Evolutionary conservation across 1,140 invertebrate genomes (phyloP), one percentile per base, ranked within the genome.

Genomic region (Babylonia areolata): DNA sequence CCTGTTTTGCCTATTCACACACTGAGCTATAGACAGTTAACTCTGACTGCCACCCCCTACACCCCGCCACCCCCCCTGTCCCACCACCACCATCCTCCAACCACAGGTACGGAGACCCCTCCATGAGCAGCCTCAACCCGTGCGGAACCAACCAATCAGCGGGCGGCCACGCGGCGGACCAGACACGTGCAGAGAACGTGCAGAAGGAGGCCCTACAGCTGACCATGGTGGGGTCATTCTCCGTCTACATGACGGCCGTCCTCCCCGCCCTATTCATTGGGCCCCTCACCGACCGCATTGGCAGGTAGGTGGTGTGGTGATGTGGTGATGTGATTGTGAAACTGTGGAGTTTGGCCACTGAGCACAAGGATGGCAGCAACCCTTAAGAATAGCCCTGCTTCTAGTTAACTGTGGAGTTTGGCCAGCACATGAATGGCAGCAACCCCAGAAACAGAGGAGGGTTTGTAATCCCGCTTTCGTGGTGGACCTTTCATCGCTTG

Each of bases 81-180:
- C 39, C 20, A 23, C 3, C 39, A 46, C 1, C 12, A 28, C 17
- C 15, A 31, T 5, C n/a, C 0, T n/a, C 20, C 31, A 5, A n/a
- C 35, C 35, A 9, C 64, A 84, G 82, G 82, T 84, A 84, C 23
- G 82, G 82, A 3, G 69, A 73, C 69, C 64, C 82, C 0, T 84
- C 82, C 82, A 84, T 73, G 58, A 40, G 40, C 82, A 84, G 82
- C 82, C 64, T 84, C 5, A 84, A 73, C 39, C 82, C 82, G 17
- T 84, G 82, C 40, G 69, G 82, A 6, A 81, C 20, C 0, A 81
- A 58, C 9, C 23, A 23, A 15, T n/a, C 31, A 3, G 81, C 31
- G 35, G 35, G 28, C 1, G 46, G 46, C 17, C 46, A 9, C 46
- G 5, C 58, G 39, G 54, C 31, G 11, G 33, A 58, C n/a, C 82